Base-by-base conservation (phyloP, 2,113 vertebrate genomes). In the Nannospalax galili region DNA sequence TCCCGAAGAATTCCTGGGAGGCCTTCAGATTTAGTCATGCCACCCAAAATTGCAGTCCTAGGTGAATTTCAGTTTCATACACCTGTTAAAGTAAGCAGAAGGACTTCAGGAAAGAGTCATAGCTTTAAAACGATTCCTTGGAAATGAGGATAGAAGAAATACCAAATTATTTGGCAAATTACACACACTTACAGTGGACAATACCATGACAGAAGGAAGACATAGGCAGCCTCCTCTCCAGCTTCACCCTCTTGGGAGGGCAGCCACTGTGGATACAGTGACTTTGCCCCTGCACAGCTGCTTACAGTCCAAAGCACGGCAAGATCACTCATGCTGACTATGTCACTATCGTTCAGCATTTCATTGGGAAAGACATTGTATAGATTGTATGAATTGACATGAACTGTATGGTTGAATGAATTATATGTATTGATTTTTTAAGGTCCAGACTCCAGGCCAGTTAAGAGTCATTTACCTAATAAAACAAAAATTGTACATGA, bases 221-320 rank as follows among this genome's bases (percentile, higher is more conserved):
- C 10, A 9, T 7, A 2, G 35, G 35, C 69, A 40, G 45, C 42
- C 24, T 85, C 20, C 10, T 22, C 30, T 72, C 72, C 9, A 42
- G 35, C 16, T 35, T 10, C 28, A 5, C 28, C 20, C 17, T 24
- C 74, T 35, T 5, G 11, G 28, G 28, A 60, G 30, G 56, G 16
- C 8, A 12, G 1, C 1, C 2, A 3, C 37, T 28, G 3, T 5
- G 6, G 1, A 35, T 7, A 9, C n/a, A 28, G 77, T 1, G 35
- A 16, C 16, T 16, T n/a, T n/a, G 48, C 22, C 45, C 22, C 28
- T 52, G 7, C 15, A 45, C 0, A 2, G 35, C 22, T 8, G 4
- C 20, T 37, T 30, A 37, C 4, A 4, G 4, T 35, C 17, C 0
- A 7, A 40, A 17, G 8, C 42, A 28, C 2, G 60, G 19, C 2